Percentiles rank a stretch among this genome's conserved stretches.
Evolutionary conservation across 30 jellyfish, hydroid and myxozoan genomes (phyloP).

Genomic region (Hydra vulgaris): DNA sequence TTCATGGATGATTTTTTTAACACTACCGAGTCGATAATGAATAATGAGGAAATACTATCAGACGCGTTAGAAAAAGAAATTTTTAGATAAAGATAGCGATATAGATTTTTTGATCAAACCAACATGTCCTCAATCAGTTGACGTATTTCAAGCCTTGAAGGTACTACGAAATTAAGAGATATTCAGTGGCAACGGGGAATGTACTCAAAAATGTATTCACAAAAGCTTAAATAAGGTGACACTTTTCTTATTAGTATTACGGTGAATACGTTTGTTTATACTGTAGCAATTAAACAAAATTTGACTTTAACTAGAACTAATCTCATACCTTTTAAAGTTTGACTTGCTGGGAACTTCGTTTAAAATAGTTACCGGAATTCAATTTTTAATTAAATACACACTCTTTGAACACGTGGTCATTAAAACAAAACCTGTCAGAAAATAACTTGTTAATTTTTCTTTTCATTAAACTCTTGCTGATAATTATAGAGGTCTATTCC

Average conservation of each 20-base stretch:
- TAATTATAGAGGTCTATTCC: no score
- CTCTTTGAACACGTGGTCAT: no score
- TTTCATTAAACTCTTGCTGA: no score
- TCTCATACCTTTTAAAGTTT: not conserved
- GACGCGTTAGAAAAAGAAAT: conserved; percentile 17
- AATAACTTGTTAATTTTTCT: no score
- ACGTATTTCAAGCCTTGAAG: conserved; percentile 10
- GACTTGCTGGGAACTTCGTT: not conserved
- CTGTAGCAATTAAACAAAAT: not conserved
- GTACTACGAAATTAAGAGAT: not conserved
- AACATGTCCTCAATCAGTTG: conserved; percentile 16
- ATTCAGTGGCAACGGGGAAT: conserved; percentile 2
- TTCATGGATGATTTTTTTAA: conserved; percentile 13
- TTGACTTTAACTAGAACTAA: not conserved
- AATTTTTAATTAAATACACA: no score
- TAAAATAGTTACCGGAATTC: no score
- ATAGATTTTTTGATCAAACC: conserved; percentile 18
- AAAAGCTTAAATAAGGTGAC: not conserved
- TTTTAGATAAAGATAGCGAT: conserved; percentile 12
- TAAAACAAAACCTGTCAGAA: no score
- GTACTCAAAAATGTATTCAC: not conserved
- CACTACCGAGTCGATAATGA: conserved; percentile 17
- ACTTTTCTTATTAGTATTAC: not conserved
- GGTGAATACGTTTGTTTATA: not conserved
- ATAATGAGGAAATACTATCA: conserved; percentile 11